Conservation (phyloP, 1,140 invertebrate species). For the Bombus affinis region DNA sequence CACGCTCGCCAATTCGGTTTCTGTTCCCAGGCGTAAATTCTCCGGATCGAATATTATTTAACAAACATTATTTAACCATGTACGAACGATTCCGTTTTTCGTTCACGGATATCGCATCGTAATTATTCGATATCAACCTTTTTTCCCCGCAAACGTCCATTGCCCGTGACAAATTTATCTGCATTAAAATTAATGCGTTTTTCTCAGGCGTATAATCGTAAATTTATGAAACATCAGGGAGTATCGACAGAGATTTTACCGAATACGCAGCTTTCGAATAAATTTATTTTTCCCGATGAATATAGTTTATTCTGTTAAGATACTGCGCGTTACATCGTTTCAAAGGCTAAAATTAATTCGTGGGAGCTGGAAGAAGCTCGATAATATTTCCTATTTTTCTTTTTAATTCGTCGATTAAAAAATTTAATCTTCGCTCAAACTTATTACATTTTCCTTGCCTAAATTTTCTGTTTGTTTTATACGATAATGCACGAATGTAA, state of each 20-base stretch:
- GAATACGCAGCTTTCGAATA: background rate
- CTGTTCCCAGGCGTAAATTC: background rate
- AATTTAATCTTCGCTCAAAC: too few species aligned
- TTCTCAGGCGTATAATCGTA: too few species aligned
- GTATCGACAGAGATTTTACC: background rate
- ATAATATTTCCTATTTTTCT: too few species aligned
- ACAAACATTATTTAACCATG: background rate
- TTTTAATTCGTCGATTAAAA: too few species aligned
- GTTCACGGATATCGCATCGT: background rate
- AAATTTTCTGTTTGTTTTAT: background rate
- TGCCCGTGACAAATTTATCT: background rate
- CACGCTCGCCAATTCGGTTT: background rate
- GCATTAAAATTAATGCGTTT: slow-evolving; percentile 1
- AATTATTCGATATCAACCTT: background rate
- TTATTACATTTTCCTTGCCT: background rate
- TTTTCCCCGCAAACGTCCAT: background rate
- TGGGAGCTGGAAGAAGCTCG: too few species aligned
- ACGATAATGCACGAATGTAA: background rate
- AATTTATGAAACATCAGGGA: background rate
- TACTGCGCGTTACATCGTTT: too few species aligned
- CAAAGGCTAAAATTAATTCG: too few species aligned
- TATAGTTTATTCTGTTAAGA: too few species aligned
- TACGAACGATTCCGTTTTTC: background rate
- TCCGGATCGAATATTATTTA: slow-evolving; percentile 11
- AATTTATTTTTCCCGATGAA: background rate